Percentiles rank a stretch among this genome's conserved stretches.
These are phyloP conservation scores for Thysanoteuthis rhombus DNA, from an alignment of 2,888 invertebrate species.

Conservation along the genomic window DNA sequence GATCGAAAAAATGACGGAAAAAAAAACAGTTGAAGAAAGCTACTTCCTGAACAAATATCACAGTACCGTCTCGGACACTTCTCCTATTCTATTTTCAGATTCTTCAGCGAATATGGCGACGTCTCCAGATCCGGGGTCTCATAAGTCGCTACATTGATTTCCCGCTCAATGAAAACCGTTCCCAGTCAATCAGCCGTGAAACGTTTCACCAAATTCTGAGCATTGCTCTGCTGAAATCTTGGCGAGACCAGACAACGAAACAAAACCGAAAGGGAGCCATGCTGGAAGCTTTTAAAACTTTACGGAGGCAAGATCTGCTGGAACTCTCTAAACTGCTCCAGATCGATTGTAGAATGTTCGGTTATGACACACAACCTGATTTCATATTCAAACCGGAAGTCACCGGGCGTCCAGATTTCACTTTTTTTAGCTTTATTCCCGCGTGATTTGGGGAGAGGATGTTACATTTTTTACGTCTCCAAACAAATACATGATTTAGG, in stretches of 20 bases:
- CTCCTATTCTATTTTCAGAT: background rate
- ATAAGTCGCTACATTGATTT: background rate
- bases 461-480: no score
- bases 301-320: background rate
- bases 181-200: background rate
- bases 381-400: background rate
- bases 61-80: background rate
- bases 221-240: background rate
- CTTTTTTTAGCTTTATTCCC: background rate
- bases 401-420: background rate
- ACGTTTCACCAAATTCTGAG: background rate
- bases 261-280: conserved; percentile 1
- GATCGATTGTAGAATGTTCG: conserved; percentile 12
- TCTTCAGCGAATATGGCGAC: conserved; percentile 26
- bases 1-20: no score
- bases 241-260: background rate
- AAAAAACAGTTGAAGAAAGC: background rate
- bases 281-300: background rate
- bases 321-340: background rate
- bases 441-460: background rate
- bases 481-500: no score
- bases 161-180: background rate
- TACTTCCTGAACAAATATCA: no score
- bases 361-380: background rate
- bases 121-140: conserved; percentile 17